These are phyloP conservation scores for Ceratosolen fusciceps DNA, from an alignment of 1,140 invertebrate genomes.

Conservation along the genomic window DNA sequence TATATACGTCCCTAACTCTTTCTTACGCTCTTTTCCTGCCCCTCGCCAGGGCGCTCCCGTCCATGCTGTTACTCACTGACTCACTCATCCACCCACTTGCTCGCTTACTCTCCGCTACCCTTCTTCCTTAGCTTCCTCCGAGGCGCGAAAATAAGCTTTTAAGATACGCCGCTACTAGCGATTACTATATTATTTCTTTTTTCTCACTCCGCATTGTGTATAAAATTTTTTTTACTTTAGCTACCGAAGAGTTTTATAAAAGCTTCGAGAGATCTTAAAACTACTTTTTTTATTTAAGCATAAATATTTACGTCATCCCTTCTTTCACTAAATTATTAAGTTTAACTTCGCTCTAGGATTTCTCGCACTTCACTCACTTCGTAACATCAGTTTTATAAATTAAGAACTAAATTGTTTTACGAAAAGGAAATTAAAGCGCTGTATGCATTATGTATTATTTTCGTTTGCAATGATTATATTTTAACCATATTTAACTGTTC, in stretches of 20 bases:
- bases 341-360: no score
- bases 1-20: neutral
- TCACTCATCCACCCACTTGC: neutral
- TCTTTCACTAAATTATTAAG: constrained; percentile 14
- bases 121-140: neutral
- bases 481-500: no score
- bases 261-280: neutral
- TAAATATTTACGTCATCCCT: neutral
- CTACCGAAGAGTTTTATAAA: constrained; percentile 8
- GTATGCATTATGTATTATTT: no score
- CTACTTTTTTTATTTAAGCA: neutral
- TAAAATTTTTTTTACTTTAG: constrained; percentile 37
- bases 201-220: neutral
- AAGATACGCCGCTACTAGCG: neutral
- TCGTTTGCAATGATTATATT: no score
- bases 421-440: no score
- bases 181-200: constrained; percentile 38
- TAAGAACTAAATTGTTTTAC: no score
- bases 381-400: no score
- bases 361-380: no score
- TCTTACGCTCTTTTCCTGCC: neutral
- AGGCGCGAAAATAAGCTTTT: constrained; percentile 37
- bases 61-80: no score
- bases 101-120: neutral
- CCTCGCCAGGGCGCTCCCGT: no score